Evolutionary conservation across 2,888 invertebrate genomes (phyloP).

Genomic region (Polylopha cassiicola): DNA sequence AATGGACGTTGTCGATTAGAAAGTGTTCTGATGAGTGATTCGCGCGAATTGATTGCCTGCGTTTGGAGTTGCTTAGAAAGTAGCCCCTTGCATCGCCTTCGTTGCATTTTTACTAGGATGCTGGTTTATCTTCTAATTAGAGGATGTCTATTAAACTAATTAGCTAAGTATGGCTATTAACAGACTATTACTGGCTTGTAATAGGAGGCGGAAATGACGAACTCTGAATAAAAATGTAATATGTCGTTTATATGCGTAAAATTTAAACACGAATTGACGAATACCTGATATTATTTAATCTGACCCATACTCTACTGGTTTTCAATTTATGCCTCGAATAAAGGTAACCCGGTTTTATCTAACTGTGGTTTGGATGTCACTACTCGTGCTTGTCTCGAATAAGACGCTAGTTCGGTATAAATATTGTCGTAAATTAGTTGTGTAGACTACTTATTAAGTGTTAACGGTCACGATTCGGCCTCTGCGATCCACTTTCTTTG

Average conservation of each 20-base stretch:
- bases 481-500: constrained; percentile 55
- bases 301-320: too few relatives aligned
- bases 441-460: constrained; percentile 29
- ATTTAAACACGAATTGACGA: too few relatives aligned
- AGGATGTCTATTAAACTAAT: constrained; percentile 46
- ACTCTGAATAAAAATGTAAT: too few relatives aligned
- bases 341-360: constrained; percentile 68
- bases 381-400: constrained; percentile 50
- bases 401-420: constrained; percentile 65
- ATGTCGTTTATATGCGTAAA: too few relatives aligned
- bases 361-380: constrained; percentile 68
- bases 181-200: constrained; percentile 13
- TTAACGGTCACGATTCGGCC: constrained; percentile 37
- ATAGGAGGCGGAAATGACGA: constrained; percentile 22
- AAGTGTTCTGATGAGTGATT: constrained; percentile 73
- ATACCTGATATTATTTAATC: constrained; percentile 3
- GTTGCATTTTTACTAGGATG: constrained; percentile 59
- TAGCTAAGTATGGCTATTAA: constrained; percentile 21
- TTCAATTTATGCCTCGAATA: constrained; percentile 45
- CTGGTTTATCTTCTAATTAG: constrained; percentile 48
- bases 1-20: constrained; percentile 63
- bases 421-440: constrained; percentile 60
- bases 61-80: constrained; percentile 69
- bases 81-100: constrained; percentile 49
- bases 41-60: constrained; percentile 67